Evolutionary conservation across 92 coral and sea anemone species (phyloP), one percentile per base, ranked within the genome.

Genomic region (Epizoanthus scotinus): DNA sequence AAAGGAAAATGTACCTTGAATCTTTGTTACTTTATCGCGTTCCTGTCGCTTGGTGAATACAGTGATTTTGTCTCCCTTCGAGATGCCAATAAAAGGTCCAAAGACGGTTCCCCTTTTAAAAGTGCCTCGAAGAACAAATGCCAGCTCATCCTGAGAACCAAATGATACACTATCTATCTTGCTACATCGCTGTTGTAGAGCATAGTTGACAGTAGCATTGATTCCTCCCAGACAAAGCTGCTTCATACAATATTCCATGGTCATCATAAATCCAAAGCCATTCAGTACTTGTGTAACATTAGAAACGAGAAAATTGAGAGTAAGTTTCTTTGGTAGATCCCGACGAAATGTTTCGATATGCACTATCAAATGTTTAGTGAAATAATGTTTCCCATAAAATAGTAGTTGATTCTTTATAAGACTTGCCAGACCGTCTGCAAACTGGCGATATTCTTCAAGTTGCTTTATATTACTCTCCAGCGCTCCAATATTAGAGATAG

Each of bases 261-360:
- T 75, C 81, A 75, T 75, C 52, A 24, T 20, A 26, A 75, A 75
- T 36, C 36, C 42, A 75, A 75, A 14, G 1, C 81, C 81, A 40
- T 59, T 58, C 27, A 75, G 68, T 20, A 24, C 63, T 59, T 75
- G 81, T 21, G 81, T 75, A n/a, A 75, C 81, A 34, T 75, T 75
- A 4, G 67, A 36, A 15, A 75, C 38, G 29, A 58, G 55, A 2
- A 53, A 34, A 20, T 36, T 44, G 12, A 75, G 57, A 13, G 81
- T 58, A 38, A 75, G 40, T 15, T 1, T 36, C 17, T 25, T 59
- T 2, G 81, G 81, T 18, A 75, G 57, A 25, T 58, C 25, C 4
- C 21, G 68, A 8, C 81, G 81, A 36, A 75, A 75, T 17, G 81
- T 75, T 21, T 75, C 81, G 42, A 75, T 67, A 34, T 67, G 57